phyloP scores from a whole-genome alignment of 2,113 vertebrate genomes.

The Nycticryphes semicollaris region DNA sequence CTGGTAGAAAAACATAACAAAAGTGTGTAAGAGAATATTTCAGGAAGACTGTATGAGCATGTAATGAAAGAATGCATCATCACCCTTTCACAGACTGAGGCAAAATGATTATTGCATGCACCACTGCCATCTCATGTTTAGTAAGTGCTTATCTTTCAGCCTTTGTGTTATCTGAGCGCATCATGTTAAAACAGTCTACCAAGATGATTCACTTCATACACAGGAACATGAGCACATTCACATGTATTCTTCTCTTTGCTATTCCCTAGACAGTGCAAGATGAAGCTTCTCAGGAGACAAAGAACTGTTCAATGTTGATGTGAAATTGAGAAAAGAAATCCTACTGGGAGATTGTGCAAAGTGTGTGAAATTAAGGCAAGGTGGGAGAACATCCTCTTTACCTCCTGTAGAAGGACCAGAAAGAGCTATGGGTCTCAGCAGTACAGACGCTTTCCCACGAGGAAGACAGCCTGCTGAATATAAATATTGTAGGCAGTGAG shows the following conservation, averaged over 20 bases:
- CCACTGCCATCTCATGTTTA: constrained; percentile 7
- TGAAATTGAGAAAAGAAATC: constrained; percentile 57
- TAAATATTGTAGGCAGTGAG: constrained; percentile 10
- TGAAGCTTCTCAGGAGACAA: constrained; percentile 60
- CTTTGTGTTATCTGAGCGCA: background rate
- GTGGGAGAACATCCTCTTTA: constrained; percentile 52
- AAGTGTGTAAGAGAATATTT: background rate
- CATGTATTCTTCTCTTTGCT: background rate
- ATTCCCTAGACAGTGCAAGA: constrained; percentile 1
- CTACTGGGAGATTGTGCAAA: constrained; percentile 72
- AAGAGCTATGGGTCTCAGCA: constrained; percentile 5
- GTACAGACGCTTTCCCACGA: constrained; percentile 14
- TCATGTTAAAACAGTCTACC: background rate
- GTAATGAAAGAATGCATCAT: constrained; percentile 17
- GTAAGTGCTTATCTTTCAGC: constrained; percentile 13
- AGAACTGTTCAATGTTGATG: constrained; percentile 25
- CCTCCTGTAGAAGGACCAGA: background rate
- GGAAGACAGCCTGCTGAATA: background rate
- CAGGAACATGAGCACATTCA: background rate
- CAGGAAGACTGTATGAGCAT: background rate
- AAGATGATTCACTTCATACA: background rate
- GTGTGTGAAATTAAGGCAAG: constrained; percentile 72
- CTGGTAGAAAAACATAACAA: background rate
- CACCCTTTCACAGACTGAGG: background rate
- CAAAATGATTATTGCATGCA: background rate